Evolutionary conservation across 2,888 invertebrate genomes (phyloP).

Genomic region (Yponomeuta malinellus): DNA sequence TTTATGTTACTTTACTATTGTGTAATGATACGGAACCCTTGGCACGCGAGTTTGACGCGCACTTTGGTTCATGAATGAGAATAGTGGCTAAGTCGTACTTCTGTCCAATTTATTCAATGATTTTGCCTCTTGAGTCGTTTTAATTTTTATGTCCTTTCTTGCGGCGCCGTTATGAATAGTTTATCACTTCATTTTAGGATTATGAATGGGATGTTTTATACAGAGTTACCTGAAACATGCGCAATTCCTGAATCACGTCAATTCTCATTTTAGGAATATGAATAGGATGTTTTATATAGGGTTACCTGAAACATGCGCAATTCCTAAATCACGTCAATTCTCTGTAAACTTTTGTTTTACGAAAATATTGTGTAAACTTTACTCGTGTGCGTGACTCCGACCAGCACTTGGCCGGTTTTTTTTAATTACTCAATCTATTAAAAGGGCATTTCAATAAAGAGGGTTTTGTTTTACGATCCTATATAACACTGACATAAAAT

Average conservation of each 20-base stretch:
- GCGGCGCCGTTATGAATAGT: not conserved
- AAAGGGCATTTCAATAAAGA: constrained; percentile 51
- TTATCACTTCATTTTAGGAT: not conserved
- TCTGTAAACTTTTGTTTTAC: no score
- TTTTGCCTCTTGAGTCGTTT: not conserved
- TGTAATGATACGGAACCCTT: no score
- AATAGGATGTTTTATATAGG: no score
- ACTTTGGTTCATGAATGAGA: no score
- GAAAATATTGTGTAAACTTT: no score
- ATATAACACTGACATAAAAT: not conserved
- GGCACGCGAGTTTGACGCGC: no score
- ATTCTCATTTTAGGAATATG: not conserved
- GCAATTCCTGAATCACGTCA: no score
- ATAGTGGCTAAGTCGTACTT: not conserved
- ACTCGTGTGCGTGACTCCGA: no score
- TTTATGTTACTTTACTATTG: no score
- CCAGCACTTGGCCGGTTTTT: constrained; percentile 21
- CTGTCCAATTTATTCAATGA: not conserved
- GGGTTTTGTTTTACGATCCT: constrained; percentile 4
- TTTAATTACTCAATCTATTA: constrained; percentile 57
- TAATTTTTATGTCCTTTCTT: not conserved
- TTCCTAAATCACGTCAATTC: no score
- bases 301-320: no score
- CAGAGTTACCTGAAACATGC: no score
- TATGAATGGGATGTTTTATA: not conserved